These are phyloP conservation scores for Achlya flavicornis DNA, from an alignment of 2,888 invertebrate genomes.

Conservation along the genomic window DNA sequence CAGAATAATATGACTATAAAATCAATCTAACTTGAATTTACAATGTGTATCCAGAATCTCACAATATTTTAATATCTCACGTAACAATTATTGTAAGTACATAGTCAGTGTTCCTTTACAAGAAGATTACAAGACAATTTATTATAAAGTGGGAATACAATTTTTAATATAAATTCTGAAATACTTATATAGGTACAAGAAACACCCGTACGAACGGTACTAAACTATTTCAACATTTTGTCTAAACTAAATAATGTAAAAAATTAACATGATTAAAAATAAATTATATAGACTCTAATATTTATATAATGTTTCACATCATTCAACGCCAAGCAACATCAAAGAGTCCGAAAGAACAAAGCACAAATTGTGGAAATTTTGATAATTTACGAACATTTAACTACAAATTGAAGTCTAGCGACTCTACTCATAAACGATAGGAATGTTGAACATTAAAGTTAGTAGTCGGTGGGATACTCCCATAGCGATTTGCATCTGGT, in stretches of 20 bases:
- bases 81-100: constrained; percentile 52
- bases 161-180: constrained; percentile 71
- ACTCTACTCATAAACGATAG: constrained; percentile 69
- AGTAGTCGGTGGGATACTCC: constrained; percentile 23
- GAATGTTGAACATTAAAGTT: constrained; percentile 34
- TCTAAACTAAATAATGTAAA: constrained; percentile 74
- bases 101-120: constrained; percentile 73
- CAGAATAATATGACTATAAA: constrained; percentile 82
- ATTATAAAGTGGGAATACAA: constrained; percentile 67
- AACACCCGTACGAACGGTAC: constrained; percentile 68
- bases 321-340: constrained; percentile 80
- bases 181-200: constrained; percentile 69
- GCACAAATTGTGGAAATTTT: constrained; percentile 66
- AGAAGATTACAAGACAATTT: constrained; percentile 74
- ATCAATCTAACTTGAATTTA: constrained; percentile 82
- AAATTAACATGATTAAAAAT: constrained; percentile 74
- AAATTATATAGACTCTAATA: constrained; percentile 69
- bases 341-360: constrained; percentile 73
- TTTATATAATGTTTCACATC: constrained; percentile 72
- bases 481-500: not conserved
- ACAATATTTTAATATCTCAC: constrained; percentile 61
- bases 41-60: constrained; percentile 69
- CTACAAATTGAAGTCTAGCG: constrained; percentile 80
- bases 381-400: constrained; percentile 67
- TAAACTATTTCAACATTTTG: constrained; percentile 78